A percentile compares a stretch with the other conserved stretches of the same genome.
Evolutionary conservation across 2,888 invertebrate genomes (phyloP).

Genomic region (Sphinx pinastri): DNA sequence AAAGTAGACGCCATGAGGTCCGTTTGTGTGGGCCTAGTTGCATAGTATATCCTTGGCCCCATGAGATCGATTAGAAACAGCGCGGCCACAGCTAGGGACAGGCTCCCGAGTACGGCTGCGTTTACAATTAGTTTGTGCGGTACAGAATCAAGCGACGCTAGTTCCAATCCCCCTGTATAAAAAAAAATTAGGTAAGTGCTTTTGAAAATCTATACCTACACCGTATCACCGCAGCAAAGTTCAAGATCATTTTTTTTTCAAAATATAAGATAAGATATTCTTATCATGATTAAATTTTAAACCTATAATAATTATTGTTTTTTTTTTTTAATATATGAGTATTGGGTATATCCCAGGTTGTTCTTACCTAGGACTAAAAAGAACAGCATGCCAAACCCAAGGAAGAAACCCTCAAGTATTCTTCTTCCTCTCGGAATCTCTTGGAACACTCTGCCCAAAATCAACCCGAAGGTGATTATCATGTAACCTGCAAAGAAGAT

Average conservation of each 20-base stretch:
- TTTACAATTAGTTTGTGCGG: constrained; percentile 87
- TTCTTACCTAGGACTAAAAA: constrained; percentile 86
- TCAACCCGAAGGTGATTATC: constrained; percentile 87
- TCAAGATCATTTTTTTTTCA: too few species aligned
- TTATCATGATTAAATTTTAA: too few species aligned
- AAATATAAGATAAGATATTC: too few species aligned
- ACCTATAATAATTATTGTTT: too few species aligned
- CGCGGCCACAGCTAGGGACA: constrained; percentile 87
- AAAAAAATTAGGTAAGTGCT: neutral
- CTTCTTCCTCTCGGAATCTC: constrained; percentile 86
- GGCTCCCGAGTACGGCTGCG: constrained; percentile 87
- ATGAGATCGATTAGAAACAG: constrained; percentile 88
- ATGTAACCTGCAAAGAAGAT: constrained; percentile 80
- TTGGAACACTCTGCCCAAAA: constrained; percentile 86
- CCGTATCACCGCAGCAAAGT: too few species aligned
- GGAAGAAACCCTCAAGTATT: constrained; percentile 86
- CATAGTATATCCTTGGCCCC: constrained; percentile 79
- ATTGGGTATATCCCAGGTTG: neutral
- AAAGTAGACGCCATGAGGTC: constrained; percentile 46
- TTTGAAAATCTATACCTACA: too few species aligned
- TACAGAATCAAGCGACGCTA: constrained; percentile 88
- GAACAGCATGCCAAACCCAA: constrained; percentile 88
- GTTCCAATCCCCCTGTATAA: constrained; percentile 85
- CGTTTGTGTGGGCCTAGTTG: constrained; percentile 72
- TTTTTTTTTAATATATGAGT: too few species aligned